A percentile compares a stretch with the other conserved stretches of the same genome.
Conservation (phyloP, 2,797 vertebrate genomes). For the Thunnus albacares region DNA sequence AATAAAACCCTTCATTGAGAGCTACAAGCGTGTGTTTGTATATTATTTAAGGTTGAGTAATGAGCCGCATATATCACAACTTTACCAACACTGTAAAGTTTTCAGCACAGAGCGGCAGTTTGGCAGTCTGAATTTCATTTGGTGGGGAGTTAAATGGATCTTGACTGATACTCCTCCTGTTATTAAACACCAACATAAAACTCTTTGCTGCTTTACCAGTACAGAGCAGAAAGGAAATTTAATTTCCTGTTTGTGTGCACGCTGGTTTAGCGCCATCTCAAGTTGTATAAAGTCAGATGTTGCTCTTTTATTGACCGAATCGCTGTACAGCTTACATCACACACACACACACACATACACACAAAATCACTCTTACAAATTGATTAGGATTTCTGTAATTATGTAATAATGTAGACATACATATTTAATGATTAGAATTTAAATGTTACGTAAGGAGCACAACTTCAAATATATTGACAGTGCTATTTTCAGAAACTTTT, state of each 20-base stretch:
- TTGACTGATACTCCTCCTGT: not conserved
- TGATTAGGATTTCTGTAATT: too few relatives aligned
- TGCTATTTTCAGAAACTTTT: not conserved
- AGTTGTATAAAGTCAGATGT: too few relatives aligned
- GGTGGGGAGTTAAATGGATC: not conserved
- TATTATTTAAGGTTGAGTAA: not conserved
- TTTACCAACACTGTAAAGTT: not conserved
- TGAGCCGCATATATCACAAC: not conserved
- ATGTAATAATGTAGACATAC: not conserved
- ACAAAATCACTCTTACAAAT: too few relatives aligned
- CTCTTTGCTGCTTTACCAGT: not conserved
- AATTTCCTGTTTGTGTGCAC: not conserved
- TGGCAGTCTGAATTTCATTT: not conserved
- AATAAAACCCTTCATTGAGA: constrained; percentile 40
- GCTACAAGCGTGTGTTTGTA: not conserved
- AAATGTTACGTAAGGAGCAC: not conserved
- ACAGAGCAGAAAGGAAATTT: too few relatives aligned
- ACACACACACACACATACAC: too few relatives aligned
- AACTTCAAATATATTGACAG: not conserved
- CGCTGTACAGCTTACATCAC: too few relatives aligned
- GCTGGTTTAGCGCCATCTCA: too few relatives aligned
- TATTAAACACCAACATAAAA: not conserved
- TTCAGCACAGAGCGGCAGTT: not conserved
- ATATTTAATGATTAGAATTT: not conserved
- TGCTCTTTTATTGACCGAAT: too few relatives aligned